Conservation (phyloP, 2,888 invertebrate species). For the Ischnura elegans region DNA sequence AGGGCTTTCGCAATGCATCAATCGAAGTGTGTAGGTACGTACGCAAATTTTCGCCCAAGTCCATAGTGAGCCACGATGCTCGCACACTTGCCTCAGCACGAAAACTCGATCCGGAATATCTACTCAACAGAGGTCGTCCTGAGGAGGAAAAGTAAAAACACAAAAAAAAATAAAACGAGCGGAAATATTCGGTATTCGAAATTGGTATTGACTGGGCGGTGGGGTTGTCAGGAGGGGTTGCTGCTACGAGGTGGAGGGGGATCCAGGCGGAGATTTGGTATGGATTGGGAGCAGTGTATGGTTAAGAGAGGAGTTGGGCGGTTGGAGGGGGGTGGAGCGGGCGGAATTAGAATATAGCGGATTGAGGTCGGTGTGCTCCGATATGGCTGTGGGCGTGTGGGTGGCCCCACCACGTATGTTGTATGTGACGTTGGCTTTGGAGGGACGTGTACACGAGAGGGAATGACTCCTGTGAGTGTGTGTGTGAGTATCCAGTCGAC, state of each 20-base stretch:
- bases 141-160: background rate
- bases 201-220: background rate
- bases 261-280: background rate
- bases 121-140: background rate
- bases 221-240: background rate
- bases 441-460: background rate
- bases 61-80: background rate
- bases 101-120: background rate
- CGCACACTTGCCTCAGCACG: background rate
- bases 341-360: background rate
- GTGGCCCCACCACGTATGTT: background rate
- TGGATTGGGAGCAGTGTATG: background rate
- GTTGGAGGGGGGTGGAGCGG: background rate
- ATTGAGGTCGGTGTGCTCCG: constrained; percentile 22
- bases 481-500: too few relatives aligned
- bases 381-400: background rate
- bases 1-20: background rate
- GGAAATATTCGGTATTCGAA: background rate
- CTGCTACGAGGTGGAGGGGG: background rate
- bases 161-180: too few relatives aligned
- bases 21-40: background rate
- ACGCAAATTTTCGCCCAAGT: background rate
- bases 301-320: background rate
- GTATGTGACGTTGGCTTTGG: background rate
- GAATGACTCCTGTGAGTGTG: background rate